Evolutionary conservation across 2,888 invertebrate genomes (phyloP), one percentile per base, ranked within the genome.

Genomic region (Didymodactylos carnosus): DNA sequence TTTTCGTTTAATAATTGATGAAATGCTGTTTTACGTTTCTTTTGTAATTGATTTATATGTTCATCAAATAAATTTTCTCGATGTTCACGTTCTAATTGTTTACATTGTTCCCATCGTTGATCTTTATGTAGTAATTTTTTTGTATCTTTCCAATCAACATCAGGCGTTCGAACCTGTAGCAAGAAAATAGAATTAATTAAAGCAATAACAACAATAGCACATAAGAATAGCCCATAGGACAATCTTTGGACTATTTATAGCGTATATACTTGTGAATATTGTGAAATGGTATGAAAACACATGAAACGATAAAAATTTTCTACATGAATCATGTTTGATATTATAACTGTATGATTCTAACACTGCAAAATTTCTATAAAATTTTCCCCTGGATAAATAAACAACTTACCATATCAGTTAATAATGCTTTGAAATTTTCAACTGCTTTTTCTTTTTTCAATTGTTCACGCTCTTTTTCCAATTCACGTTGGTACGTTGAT

Each of bases 381-480:
- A n/a, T n/a, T n/a, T n/a, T n/a, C n/a, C n/a, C n/a, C n/a, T n/a
- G n/a, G n/a, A n/a, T n/a, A n/a, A n/a, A n/a, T n/a, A n/a, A n/a
- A n/a, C n/a, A n/a, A n/a, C n/a, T n/a, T n/a, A n/a, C 94, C 84
- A 94, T 85, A 84, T 98, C 98, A 3, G 92, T 91, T 13, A 98
- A 86, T 71, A 98, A 85, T 11, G 95, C 95, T 84, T 91, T 92
- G 84, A 97, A 98, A 82, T 94, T 92, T 85, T 91, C 91, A 75
- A 94, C 90, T 7, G 95, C 93, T 84, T 98, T 97, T 78, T 94
- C 93, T 77, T 92, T 88, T 84, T 94, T 91, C 82, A 97, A 95
- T 81, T 92, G 91, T 82, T 97, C 94, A 40, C 95, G 86, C 84
- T 98, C 97, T 87, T 97, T 97, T 83, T 95, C 94, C 1, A 97